These are phyloP conservation scores for Neelides sp. DNA, from an alignment of 1,140 invertebrate genomes.

Conservation along the genomic window DNA sequence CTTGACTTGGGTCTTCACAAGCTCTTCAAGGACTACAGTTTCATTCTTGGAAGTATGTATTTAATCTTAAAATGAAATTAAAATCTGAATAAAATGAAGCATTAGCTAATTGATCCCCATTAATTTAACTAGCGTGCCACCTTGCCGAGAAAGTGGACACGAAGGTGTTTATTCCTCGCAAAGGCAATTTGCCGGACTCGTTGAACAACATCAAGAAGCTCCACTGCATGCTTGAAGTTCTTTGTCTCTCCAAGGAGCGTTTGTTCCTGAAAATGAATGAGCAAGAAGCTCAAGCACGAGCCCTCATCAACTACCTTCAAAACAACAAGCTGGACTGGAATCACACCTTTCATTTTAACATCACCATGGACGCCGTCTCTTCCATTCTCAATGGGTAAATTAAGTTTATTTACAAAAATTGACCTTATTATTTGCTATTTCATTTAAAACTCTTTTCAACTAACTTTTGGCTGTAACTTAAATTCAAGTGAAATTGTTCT, in stretches of 20 bases:
- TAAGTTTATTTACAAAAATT: slow-evolving; percentile 6
- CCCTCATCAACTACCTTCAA: slow-evolving; percentile 15
- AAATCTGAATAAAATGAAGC: background rate
- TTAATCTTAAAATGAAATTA: background rate
- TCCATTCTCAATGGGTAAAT: slow-evolving; percentile 15
- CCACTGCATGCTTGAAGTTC: slow-evolving; percentile 26
- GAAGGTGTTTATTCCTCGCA: slow-evolving; percentile 1
- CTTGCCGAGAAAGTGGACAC: slow-evolving; percentile 16
- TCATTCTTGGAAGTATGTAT: slow-evolving; percentile 21
- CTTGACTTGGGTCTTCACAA: slow-evolving; percentile 25
- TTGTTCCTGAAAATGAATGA: slow-evolving; percentile 12
- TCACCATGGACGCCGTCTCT: slow-evolving; percentile 1
- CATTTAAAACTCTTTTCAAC: no score
- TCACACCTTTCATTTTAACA: slow-evolving; percentile 21
- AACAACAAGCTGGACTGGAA: slow-evolving; percentile 13
- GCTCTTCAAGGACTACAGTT: slow-evolving; percentile 25
- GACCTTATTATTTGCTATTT: no score
- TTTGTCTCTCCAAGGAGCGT: slow-evolving; percentile 20
- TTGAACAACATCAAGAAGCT: slow-evolving; percentile 20
- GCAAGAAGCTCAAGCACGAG: slow-evolving; percentile 15
- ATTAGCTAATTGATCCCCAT: background rate
- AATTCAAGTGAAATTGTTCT: background rate
- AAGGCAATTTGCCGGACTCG: background rate
- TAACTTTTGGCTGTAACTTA: background rate
- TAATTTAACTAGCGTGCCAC: slow-evolving; percentile 20